Evolutionary conservation across 2,888 invertebrate species (phyloP).

Genomic region (Agrilus cyanescens): DNA sequence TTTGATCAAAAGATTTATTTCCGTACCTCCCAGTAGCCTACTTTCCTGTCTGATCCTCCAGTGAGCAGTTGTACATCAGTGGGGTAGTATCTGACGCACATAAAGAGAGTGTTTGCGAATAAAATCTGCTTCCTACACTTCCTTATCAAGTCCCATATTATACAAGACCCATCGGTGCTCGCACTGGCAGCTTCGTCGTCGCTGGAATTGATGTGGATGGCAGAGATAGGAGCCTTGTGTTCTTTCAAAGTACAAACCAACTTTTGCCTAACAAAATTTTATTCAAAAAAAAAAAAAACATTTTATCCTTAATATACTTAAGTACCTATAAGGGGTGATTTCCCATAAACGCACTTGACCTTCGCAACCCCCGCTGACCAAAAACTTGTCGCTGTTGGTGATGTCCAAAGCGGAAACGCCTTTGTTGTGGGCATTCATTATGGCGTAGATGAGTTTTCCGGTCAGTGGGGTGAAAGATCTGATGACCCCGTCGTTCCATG

Average conservation of each 20-base stretch:
- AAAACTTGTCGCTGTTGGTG: conserved; percentile 53
- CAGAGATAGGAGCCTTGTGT: conserved; percentile 79
- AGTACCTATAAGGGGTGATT: conserved; percentile 4
- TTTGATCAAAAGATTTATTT: too few relatives aligned
- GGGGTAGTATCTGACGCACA: conserved; percentile 62
- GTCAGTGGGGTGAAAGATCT: conserved; percentile 73
- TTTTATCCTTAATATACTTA: background rate
- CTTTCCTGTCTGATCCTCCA: conserved; percentile 74
- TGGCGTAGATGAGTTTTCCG: conserved; percentile 68
- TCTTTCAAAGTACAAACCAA: conserved; percentile 72
- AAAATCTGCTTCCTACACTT: conserved; percentile 65
- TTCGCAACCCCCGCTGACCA: conserved; percentile 84
- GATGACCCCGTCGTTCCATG: conserved; percentile 75
- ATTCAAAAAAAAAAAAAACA: conserved; percentile 54
- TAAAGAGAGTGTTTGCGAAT: conserved; percentile 76
- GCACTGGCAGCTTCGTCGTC: conserved; percentile 79
- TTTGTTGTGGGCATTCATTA: conserved; percentile 81
- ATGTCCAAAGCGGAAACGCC: conserved; percentile 75
- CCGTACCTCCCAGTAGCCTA: conserved; percentile 72
- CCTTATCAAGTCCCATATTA: conserved; percentile 81
- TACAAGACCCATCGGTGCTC: conserved; percentile 84
- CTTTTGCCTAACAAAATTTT: conserved; percentile 50
- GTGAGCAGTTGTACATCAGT: conserved; percentile 67
- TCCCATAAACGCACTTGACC: conserved; percentile 54
- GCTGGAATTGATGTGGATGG: conserved; percentile 63